Evolutionary conservation across 2,797 vertebrate species (phyloP).

Genomic region (Takifugu rubripes): DNA sequence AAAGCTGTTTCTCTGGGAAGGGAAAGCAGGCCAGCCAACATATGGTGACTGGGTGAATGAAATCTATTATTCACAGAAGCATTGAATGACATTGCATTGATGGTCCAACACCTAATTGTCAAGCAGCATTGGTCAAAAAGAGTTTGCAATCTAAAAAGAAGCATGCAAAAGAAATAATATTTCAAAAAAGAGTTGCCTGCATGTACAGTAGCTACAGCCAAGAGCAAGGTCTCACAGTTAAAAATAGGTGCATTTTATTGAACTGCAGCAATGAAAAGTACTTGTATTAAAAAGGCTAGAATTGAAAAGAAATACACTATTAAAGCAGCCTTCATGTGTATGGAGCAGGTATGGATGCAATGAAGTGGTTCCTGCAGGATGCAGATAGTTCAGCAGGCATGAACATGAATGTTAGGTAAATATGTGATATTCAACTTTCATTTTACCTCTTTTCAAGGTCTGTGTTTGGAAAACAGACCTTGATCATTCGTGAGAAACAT

Average conservation of each 20-base stretch:
- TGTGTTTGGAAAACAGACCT: slow-evolving; percentile 21
- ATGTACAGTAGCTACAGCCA: too few relatives aligned
- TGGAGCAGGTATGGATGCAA: neutral
- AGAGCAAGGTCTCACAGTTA: too few relatives aligned
- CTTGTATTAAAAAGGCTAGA: slow-evolving; percentile 4
- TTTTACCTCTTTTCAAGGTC: slow-evolving; percentile 29
- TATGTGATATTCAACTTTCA: slow-evolving; percentile 26
- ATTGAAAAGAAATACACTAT: neutral
- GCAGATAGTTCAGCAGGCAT: slow-evolving; percentile 14
- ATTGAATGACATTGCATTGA: neutral
- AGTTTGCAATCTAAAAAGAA: slow-evolving; percentile 11
- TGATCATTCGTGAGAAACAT: slow-evolving; percentile 43
- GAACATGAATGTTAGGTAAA: neutral
- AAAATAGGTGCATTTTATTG: neutral
- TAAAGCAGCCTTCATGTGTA: neutral
- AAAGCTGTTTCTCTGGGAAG: slow-evolving; percentile 35
- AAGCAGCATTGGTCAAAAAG: neutral
- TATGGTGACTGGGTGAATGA: neutral
- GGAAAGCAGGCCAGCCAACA: slow-evolving; percentile 13
- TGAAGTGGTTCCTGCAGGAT: neutral
- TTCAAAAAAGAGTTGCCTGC: too few relatives aligned
- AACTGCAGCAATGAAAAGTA: slow-evolving; percentile 1
- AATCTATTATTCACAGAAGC: neutral
- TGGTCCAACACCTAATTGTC: neutral
- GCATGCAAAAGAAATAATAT: neutral